Base-by-base conservation (phyloP, 2,888 invertebrate species). In the Lottia gigantea region DNA sequence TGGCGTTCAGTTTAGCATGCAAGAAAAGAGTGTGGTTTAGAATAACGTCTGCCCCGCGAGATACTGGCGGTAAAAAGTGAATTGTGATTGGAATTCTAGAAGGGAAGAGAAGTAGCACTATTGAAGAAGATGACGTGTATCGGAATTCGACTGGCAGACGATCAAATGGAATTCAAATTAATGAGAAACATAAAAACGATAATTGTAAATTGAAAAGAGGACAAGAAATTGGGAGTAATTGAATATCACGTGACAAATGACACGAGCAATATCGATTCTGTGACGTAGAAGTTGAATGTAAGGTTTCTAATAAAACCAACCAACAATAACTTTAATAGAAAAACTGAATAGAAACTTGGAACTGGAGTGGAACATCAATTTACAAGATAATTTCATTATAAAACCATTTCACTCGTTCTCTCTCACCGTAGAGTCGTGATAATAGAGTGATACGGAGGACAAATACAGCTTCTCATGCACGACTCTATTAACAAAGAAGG, bases 371-470 rank as follows among this genome's bases (percentile, higher is more conserved):
- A 77, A 72, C 79, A 76, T 74, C 82, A 80, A 84, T 83, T 81
- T 81, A 74, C 74, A 73, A 70, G 73, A 75, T 83, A 84, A 84
- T 81, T 80, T 72, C 79, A 84, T 84, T 83, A 83, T 78, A 70
- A 16, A 68, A 71, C 64, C 76, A 69, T 66, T 75, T 70, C 70
- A 46, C 47, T 62, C 66, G 40, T 6, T 11, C 40, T 40, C 40
- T 40, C 6, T 40, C 11, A 40, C 40, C 40, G 40, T 40, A 40
- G 8, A 40, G 40, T 8, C 11, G 11, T 40, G 40, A 40, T 40
- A 40, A 40, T 40, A 40, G 40, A 3, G 1, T 40, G 40, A 40
- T 40, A 11, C 40, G 40, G 40, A 40, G 40, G 11, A 40, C 40
- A 11, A 40, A 4, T 40, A 31, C 31, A 64, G 49, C 49, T 64